Percentiles rank a stretch among this genome's conserved stretches.
These are phyloP conservation scores for Euphonia xanthogaster DNA, from an alignment of 2,797 vertebrate species.

Conservation along the genomic window DNA sequence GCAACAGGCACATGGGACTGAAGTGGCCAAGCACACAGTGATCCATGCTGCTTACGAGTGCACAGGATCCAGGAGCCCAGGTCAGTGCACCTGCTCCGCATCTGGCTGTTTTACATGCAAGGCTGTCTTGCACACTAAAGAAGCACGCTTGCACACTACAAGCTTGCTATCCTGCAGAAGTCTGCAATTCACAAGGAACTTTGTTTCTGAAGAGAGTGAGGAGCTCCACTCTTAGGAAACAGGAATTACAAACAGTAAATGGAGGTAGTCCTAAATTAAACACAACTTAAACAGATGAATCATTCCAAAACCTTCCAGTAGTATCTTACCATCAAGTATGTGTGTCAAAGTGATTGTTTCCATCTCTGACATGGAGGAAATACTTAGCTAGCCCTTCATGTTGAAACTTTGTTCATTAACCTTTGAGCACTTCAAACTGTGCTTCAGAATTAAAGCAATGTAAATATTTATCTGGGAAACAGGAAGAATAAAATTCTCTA, in stretches of 20 bases:
- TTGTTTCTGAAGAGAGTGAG: background rate
- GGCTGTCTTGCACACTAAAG: background rate
- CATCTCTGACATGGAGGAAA: background rate
- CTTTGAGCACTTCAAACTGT: background rate
- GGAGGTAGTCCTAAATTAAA: background rate
- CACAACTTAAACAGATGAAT: background rate
- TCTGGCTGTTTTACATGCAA: background rate
- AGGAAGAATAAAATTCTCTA: background rate
- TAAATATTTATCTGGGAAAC: constrained; percentile 2
- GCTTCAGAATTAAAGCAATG: background rate
- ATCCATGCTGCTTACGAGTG: background rate
- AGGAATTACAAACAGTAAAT: background rate
- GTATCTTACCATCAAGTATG: background rate
- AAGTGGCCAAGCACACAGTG: background rate
- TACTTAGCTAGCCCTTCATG: background rate
- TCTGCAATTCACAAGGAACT: background rate
- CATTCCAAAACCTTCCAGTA: background rate
- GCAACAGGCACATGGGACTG: background rate
- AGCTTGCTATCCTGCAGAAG: background rate
- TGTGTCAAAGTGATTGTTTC: background rate
- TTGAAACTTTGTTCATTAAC: background rate
- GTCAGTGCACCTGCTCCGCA: background rate
- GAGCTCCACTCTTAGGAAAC: background rate
- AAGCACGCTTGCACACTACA: background rate
- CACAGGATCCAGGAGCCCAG: accelerated